Percentiles rank a stretch among this genome's conserved stretches.
phyloP scores from a whole-genome alignment of 2,797 vertebrate genomes.

The Lerista edwardsae region DNA sequence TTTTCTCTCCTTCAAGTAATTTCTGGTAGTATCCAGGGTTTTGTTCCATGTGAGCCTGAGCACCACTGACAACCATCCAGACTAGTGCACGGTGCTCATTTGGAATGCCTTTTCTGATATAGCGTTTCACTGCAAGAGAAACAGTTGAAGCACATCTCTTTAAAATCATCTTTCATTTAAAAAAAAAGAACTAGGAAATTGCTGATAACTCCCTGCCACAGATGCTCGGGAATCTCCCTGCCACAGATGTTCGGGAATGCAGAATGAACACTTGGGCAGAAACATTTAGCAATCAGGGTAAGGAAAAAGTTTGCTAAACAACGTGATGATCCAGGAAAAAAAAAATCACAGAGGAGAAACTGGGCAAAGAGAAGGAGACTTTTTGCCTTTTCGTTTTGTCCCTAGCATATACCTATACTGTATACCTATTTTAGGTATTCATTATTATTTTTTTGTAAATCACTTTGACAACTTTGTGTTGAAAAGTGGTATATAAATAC shows the following conservation, averaged over 20 bases:
- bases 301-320: neutral
- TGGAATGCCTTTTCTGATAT: constrained; percentile 93
- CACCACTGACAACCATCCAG: constrained; percentile 94
- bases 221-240: neutral
- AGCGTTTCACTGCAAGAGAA: constrained; percentile 89
- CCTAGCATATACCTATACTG: neutral
- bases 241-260: neutral
- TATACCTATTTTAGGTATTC: too few species aligned
- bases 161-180: neutral
- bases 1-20: constrained; percentile 83
- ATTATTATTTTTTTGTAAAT: too few species aligned
- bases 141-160: neutral
- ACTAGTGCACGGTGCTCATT: constrained; percentile 87
- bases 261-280: neutral
- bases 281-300: neutral
- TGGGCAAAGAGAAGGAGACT: neutral
- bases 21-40: constrained; percentile 88
- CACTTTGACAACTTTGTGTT: too few species aligned
- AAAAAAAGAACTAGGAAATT: constrained; percentile 30
- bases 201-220: neutral
- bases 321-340: too few species aligned
- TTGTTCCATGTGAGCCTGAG: constrained; percentile 86
- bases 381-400: too few species aligned
- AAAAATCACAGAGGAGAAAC: neutral
- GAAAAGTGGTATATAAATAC: too few species aligned